Base-by-base conservation (phyloP, 2,113 vertebrate genomes). In the Astur gentilis region DNA sequence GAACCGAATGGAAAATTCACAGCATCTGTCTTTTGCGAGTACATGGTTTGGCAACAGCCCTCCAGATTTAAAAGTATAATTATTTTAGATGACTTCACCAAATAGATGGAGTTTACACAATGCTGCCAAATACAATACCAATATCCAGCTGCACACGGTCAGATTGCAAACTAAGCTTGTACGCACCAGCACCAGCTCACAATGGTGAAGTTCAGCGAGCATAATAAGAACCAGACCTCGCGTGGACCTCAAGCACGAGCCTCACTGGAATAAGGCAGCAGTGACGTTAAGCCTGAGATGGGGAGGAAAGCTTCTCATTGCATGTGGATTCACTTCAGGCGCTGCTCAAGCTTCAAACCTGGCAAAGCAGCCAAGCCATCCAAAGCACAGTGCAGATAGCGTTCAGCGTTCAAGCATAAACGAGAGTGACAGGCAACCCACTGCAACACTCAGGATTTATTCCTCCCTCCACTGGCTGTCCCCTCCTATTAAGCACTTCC, bases 51-150 rank as follows among this genome's bases (percentile, higher is more conserved):
- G 90, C 91, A 90, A 62, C 49, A 55, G 89, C 50, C 31, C 25
- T 31, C 16, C 11, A 61, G 29, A 88, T 95, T 85, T 96, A 71
- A 85, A 95, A 84, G 78, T 73, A 64, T 80, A 94, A 95, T 97
- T 96, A 87, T 84, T 88, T 94, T 55, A 88, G 54, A 92, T 80
- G 75, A 92, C 83, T 95, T 93, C 75, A 82, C 61, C 73, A 25
- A 80, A 66, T 73, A 71, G 96, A 90, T 81, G n/a, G 27, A 19
- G 22, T 92, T 97, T 96, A 69, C 49, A 83, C 42, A 84, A 4
- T 54, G 70, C 49, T 96, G 96, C 75, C 60, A 83, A 77, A 87
- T 50, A 95, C 44, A 79, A 84, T 72, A 75, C 77, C 61, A 75
- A n/a, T 26, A 96, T 34, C 82, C 89, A 87, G 75, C 54, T 95